These are phyloP conservation scores for Ormyrus rosae DNA, from an alignment of 2,888 invertebrate genomes.

Conservation along the genomic window DNA sequence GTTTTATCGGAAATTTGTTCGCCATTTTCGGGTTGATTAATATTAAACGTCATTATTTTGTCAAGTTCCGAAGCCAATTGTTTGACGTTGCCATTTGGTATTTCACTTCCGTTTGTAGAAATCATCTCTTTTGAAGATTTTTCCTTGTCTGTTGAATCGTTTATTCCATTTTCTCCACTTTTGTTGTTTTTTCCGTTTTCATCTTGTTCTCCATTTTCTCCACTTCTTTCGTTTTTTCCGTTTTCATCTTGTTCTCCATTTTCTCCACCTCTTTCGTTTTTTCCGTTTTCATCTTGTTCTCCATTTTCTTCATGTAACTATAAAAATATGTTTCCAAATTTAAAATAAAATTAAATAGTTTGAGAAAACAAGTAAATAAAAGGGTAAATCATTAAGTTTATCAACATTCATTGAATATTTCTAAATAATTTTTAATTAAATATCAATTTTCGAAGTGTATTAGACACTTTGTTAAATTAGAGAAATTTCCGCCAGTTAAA, in stretches of 20 bases:
- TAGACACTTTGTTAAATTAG: too few relatives aligned
- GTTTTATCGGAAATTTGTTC: constrained; percentile 10
- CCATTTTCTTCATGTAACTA: constrained; percentile 5
- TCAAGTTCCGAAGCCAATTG: constrained; percentile 69
- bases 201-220: constrained; percentile 6
- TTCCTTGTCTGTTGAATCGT: neutral
- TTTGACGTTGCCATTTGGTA: constrained; percentile 68
- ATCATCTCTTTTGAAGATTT: neutral
- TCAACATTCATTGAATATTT: too few relatives aligned
- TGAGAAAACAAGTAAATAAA: neutral
- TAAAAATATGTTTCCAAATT: neutral
- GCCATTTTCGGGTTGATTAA: constrained; percentile 46
- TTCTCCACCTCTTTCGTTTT: neutral
- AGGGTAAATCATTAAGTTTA: too few relatives aligned
- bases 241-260: neutral
- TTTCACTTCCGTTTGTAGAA: constrained; percentile 1
- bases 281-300: too few relatives aligned
- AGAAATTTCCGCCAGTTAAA: too few relatives aligned
- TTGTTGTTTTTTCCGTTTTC: too few relatives aligned
- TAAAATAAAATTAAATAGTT: neutral
- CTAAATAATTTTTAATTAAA: too few relatives aligned
- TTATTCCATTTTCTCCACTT: constrained; percentile 4
- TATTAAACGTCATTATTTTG: constrained; percentile 72
- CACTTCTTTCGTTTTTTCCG: too few relatives aligned
- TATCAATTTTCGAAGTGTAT: too few relatives aligned